Evolutionary conservation across 1,140 invertebrate species (phyloP), one percentile per base, ranked within the genome.

Genomic region (Drosophila prosaltans): DNA sequence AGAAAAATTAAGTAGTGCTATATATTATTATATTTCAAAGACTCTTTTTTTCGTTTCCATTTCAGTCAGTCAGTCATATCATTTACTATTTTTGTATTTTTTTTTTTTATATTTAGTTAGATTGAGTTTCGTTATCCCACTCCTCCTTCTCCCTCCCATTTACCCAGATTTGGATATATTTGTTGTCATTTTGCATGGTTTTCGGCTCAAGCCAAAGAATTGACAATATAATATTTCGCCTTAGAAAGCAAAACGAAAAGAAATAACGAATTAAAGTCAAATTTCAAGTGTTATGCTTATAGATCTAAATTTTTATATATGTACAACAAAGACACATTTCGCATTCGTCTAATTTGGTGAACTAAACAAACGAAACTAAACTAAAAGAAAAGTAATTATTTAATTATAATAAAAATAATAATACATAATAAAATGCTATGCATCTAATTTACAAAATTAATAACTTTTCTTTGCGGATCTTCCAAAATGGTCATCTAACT

Each of bases 201-300:
- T 91, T 91, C 81, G 89, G 89, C 89, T 91, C 89, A 91, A 91
- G 89, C 89, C 89, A 91, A 86, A 75, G 89, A 91, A 88, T 91
- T 91, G 89, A 91, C 89, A 91, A 91, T 91, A 91, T 91, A 91
- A 91, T 91, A 91, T 91, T 91, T 91, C 89, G 89, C 89, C 89
- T 91, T 91, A 91, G 80, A 78, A 78, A 84, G 80, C 84, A 88
- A 88, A 51, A 51, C 45, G 45, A 51, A 51, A 89, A 65, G 80
- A 88, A 55, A 79, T 80, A 88, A 80, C 76, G 77, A 86, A 88
- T 61, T 73, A 89, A 69, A 89, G 69, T 83, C 68, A 86, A 85
- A 88, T 88, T 88, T 81, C 85, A 89, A 89, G 84, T 88, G 85
- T 88, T 88, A 89, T 90, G 84, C 84, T 88, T 88, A 89, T 88